Evolutionary conservation across 2,888 invertebrate species (phyloP).

Genomic region (Xanthorhoe designata): DNA sequence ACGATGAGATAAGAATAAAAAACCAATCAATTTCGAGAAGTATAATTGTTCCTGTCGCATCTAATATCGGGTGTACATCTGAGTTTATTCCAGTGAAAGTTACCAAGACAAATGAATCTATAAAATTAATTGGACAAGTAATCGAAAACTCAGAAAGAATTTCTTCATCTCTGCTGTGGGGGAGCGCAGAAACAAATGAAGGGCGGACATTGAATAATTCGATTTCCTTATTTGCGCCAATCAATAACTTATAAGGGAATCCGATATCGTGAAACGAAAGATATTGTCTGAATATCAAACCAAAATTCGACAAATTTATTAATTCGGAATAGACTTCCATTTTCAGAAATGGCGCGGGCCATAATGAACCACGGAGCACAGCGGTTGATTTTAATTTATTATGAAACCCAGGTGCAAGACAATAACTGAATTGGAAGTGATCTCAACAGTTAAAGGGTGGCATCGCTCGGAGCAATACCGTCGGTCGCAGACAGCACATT

Average conservation of each 20-base stretch:
- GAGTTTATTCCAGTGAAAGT: conserved; percentile 51
- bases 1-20: not conserved
- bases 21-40: not conserved
- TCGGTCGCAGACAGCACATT: conserved; percentile 81
- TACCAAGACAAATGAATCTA: conserved; percentile 83
- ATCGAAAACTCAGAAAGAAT: conserved; percentile 86
- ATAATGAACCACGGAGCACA: conserved; percentile 16
- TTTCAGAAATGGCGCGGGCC: conserved; percentile 18
- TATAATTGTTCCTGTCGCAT: conserved; percentile 19
- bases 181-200: conserved; percentile 81
- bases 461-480: conserved; percentile 63
- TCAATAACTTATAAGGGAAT: conserved; percentile 81
- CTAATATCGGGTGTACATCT: conserved; percentile 26
- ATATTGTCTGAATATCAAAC: conserved; percentile 50
- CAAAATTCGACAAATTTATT: conserved; percentile 17
- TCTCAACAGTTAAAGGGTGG: conserved; percentile 75
- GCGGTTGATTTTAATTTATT: conserved; percentile 47
- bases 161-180: conserved; percentile 82
- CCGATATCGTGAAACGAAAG: conserved; percentile 64
- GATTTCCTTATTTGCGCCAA: conserved; percentile 85
- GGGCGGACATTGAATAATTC: conserved; percentile 86
- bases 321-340: not conserved
- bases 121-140: conserved; percentile 86
- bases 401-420: conserved; percentile 66
- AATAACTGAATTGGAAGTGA: conserved; percentile 72